These are phyloP conservation scores for Todiramphus saurophagus DNA, from an alignment of 2,113 vertebrate genomes.

Conservation along the genomic window DNA sequence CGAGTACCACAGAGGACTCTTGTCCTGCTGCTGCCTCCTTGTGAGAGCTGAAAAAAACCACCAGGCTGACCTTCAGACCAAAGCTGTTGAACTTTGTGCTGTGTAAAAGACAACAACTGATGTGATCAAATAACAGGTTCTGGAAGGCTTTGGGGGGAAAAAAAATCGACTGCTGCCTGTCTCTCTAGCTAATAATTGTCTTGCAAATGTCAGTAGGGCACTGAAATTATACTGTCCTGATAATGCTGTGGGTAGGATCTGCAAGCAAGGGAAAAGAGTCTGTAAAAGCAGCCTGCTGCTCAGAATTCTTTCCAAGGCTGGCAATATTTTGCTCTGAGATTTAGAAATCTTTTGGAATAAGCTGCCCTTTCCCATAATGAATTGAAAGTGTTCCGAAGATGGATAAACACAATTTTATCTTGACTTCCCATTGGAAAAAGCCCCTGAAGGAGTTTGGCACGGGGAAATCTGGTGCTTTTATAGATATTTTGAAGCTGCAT, in stretches of 20 bases:
- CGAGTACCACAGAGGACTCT: not conserved
- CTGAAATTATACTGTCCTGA: not conserved
- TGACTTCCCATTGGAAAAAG: not conserved
- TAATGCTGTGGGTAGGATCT: not conserved
- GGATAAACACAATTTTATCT: slow-evolving; percentile 22
- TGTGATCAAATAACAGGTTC: not conserved
- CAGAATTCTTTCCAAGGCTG: not conserved
- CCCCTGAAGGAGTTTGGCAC: not conserved
- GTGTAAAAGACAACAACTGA: not conserved
- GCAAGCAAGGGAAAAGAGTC: not conserved
- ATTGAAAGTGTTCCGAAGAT: not conserved
- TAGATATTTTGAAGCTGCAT: not conserved
- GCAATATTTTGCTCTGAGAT: not conserved
- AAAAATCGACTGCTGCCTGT: not conserved
- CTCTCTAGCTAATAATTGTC: not conserved
- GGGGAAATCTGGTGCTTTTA: not conserved
- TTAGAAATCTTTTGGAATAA: not conserved
- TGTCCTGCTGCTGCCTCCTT: not conserved
- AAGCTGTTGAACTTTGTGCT: not conserved
- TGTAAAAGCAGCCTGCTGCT: not conserved
- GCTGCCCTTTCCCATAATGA: not conserved
- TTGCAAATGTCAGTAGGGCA: not conserved
- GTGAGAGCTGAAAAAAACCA: not conserved
- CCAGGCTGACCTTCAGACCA: not conserved
- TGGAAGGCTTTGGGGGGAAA: not conserved